These are phyloP conservation scores for Lasiurus borealis DNA, from an alignment of 2,113 vertebrate genomes.

Conservation along the genomic window DNA sequence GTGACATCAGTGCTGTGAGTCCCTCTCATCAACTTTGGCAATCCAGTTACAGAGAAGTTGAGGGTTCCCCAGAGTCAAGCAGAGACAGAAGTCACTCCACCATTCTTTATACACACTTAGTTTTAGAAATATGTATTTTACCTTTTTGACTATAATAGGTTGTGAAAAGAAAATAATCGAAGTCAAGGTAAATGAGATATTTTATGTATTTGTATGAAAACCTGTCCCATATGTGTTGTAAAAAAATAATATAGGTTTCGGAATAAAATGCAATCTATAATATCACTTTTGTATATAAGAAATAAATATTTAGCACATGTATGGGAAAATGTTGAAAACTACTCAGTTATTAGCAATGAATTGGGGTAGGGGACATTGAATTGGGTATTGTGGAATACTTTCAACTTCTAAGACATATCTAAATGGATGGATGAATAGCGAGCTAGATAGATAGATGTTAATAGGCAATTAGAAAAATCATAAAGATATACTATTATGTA, in stretches of 20 bases:
- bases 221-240: neutral
- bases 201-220: neutral
- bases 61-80: neutral
- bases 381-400: neutral
- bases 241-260: neutral
- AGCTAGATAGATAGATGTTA: neutral
- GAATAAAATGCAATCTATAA: neutral
- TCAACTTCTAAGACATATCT: conserved; percentile 11
- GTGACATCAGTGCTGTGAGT: neutral
- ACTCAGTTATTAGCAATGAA: neutral
- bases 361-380: neutral
- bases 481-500: neutral
- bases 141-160: neutral
- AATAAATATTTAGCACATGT: neutral
- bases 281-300: neutral
- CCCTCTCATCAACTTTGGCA: neutral
- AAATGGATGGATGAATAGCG: neutral
- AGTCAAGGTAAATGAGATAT: neutral
- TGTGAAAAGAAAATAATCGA: neutral
- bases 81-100: neutral
- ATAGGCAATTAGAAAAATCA: conserved; percentile 1
- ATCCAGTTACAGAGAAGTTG: neutral
- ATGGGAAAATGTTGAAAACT: neutral
- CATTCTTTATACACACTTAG: neutral
- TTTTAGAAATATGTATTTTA: neutral